Evolutionary conservation across 2,888 invertebrate species (phyloP).

Genomic region (Epirrhoe alternata): DNA sequence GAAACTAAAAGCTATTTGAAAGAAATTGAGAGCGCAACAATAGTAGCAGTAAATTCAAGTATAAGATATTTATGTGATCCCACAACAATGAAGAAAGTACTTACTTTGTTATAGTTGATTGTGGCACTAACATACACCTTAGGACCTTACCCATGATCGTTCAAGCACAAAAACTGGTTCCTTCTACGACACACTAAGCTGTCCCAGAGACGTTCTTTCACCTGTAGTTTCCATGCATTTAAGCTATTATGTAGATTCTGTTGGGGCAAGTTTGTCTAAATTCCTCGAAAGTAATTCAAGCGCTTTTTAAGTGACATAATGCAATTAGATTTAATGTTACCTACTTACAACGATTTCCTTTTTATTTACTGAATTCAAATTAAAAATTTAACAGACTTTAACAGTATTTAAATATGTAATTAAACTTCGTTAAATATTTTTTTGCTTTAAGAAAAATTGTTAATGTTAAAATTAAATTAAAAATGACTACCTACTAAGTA

Average conservation of each 20-base stretch:
- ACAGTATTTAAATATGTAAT: not conserved
- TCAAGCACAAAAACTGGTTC: slow-evolving; percentile 72
- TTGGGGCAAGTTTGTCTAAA: slow-evolving; percentile 35
- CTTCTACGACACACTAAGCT: slow-evolving; percentile 82
- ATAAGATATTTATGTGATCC: slow-evolving; percentile 72
- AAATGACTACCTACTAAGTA: not conserved
- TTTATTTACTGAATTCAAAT: not conserved
- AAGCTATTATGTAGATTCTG: slow-evolving; percentile 57
- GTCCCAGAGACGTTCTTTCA: slow-evolving; percentile 66
- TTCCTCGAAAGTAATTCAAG: slow-evolving; percentile 39
- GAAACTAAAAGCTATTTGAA: not conserved
- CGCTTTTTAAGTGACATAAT: not conserved
- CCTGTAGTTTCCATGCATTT: slow-evolving; percentile 76
- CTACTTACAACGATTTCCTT: not conserved
- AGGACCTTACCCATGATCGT: slow-evolving; percentile 69
- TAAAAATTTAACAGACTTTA: not conserved
- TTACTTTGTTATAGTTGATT: slow-evolving; percentile 69
- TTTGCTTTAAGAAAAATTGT: not conserved
- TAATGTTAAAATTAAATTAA: not conserved
- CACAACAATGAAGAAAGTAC: slow-evolving; percentile 77
- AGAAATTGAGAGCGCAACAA: slow-evolving; percentile 64
- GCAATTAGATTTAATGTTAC: not conserved
- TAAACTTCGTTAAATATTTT: not conserved
- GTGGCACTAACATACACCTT: slow-evolving; percentile 65
- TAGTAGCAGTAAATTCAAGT: slow-evolving; percentile 65